Conservation (phyloP, 2,888 invertebrate genomes). For the Sinelater perroti region DNA sequence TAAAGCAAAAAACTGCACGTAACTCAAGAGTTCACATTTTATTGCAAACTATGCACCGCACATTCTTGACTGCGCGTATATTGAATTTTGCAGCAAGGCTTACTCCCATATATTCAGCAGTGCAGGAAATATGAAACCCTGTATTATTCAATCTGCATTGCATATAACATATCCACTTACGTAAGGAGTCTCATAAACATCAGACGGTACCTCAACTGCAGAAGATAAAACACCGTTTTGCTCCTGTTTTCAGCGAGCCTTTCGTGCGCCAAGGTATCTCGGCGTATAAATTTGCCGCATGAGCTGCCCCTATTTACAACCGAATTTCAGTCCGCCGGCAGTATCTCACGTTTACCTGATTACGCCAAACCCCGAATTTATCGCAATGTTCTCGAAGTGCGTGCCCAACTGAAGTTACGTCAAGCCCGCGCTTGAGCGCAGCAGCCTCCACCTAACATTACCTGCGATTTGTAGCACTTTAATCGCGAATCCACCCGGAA, state of each 20-base stretch:
- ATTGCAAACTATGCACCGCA: no score
- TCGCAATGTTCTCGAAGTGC: conserved; percentile 6
- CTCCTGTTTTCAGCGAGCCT: neutral
- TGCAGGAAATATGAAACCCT: conserved; percentile 23
- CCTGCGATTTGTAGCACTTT: conserved; percentile 24
- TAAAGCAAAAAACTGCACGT: no score
- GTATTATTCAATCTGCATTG: conserved; percentile 23
- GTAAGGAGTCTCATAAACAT: conserved; percentile 22
- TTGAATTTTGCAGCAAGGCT: conserved; percentile 14
- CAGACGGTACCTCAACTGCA: conserved; percentile 10
- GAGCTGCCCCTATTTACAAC: no score
- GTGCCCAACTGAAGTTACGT: conserved; percentile 6
- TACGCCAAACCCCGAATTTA: neutral
- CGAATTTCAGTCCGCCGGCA: no score
- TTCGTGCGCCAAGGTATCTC: neutral
- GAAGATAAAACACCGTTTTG: conserved; percentile 16
- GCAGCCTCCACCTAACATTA: conserved; percentile 15
- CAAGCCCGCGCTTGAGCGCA: conserved; percentile 10
- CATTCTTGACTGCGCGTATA: no score
- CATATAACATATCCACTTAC: conserved; percentile 24
- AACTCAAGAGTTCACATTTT: no score
- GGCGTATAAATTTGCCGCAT: neutral
- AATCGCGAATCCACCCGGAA: conserved; percentile 15
- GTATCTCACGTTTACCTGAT: neutral
- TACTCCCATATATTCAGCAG: conserved; percentile 19